A percentile compares a stretch with the other conserved stretches of the same genome.
Conservation (phyloP, 2,888 invertebrate genomes). For the Caenorhabditis sulstoni region DNA sequence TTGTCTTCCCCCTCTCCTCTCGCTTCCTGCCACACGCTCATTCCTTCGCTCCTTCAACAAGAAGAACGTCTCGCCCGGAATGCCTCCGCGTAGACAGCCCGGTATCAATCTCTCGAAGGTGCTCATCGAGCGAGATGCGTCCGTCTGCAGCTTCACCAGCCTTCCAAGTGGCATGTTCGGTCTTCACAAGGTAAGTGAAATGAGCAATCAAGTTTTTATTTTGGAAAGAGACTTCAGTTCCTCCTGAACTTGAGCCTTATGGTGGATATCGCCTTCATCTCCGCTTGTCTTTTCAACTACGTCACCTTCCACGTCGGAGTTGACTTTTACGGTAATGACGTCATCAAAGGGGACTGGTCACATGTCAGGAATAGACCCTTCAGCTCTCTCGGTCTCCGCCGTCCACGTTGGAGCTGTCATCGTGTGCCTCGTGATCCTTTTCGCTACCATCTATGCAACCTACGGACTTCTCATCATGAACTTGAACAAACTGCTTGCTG, state of each 20-base stretch:
- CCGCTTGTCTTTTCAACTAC: slow-evolving; percentile 42
- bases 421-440: slow-evolving; percentile 26
- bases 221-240: no score
- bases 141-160: slow-evolving; percentile 52
- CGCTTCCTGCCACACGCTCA: slow-evolving; percentile 18
- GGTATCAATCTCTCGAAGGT: slow-evolving; percentile 41
- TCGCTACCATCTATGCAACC: slow-evolving; percentile 38
- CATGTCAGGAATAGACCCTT: slow-evolving; percentile 25
- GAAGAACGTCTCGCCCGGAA: slow-evolving; percentile 1
- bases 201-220: neutral
- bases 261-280: slow-evolving; percentile 34
- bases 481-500: slow-evolving; percentile 32
- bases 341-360: neutral
- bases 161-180: slow-evolving; percentile 48
- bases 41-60: slow-evolving; percentile 22
- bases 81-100: slow-evolving; percentile 40
- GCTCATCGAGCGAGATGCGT: slow-evolving; percentile 28
- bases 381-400: slow-evolving; percentile 55
- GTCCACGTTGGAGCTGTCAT: slow-evolving; percentile 45
- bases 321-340: slow-evolving; percentile 34
- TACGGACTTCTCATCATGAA: slow-evolving; percentile 53
- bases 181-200: slow-evolving; percentile 21
- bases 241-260: slow-evolving; percentile 41
- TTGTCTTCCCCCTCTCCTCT: slow-evolving; percentile 38
- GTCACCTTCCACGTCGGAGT: slow-evolving; percentile 44